Evolutionary conservation across 2,797 vertebrate species (phyloP).

Genomic region (Eupleurogrammus muticus): DNA sequence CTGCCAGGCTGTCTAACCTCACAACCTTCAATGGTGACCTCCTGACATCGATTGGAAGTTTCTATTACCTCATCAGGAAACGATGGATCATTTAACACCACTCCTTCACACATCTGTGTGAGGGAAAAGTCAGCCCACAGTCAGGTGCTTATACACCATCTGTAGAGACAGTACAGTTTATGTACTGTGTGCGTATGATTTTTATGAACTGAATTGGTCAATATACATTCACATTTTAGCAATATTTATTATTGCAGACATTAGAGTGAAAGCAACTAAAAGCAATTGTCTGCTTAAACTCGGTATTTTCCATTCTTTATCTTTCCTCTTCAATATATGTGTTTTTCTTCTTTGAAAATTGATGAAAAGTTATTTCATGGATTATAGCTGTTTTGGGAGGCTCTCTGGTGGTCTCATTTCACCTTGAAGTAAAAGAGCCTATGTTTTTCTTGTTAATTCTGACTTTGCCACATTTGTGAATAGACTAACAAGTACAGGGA

Average conservation of each 20-base stretch:
- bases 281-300: conserved; percentile 29
- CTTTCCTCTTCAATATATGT: conserved; percentile 31
- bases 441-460: conserved; percentile 44
- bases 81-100: conserved; percentile 40
- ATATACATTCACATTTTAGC: conserved; percentile 38
- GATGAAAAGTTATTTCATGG: conserved; percentile 38
- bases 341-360: conserved; percentile 18
- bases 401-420: conserved; percentile 43
- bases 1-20: conserved; percentile 17
- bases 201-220: conserved; percentile 13
- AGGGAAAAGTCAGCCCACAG: conserved; percentile 27
- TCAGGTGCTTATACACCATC: conserved; percentile 27
- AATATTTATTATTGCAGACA: conserved; percentile 33
- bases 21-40: conserved; percentile 40
- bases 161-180: conserved; percentile 27
- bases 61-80: conserved; percentile 59
- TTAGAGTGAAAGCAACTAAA: conserved; percentile 26
- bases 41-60: conserved; percentile 37
- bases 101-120: conserved; percentile 32
- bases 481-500: conserved; percentile 72
- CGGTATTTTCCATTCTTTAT: conserved; percentile 26
- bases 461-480: conserved; percentile 61
- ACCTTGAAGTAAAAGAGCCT: conserved; percentile 36
- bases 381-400: conserved; percentile 22
- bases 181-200: conserved; percentile 14